These are phyloP conservation scores for Pomacea canaliculata DNA, from an alignment of 2,888 invertebrate genomes.

Conservation along the genomic window DNA sequence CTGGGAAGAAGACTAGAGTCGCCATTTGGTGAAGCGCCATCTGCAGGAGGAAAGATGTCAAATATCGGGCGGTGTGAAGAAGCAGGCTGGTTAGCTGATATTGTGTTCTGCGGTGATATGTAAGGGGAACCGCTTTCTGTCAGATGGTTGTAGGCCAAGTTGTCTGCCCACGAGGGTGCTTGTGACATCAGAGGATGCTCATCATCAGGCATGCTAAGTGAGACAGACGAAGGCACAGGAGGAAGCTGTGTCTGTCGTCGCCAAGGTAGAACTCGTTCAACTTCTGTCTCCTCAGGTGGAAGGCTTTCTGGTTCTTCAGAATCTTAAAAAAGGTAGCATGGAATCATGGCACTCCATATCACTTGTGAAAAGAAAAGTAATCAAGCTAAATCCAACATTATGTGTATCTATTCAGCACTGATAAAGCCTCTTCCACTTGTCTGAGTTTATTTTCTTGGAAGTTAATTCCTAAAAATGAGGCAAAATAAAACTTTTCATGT, in stretches of 20 bases:
- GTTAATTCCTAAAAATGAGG: too few relatives aligned
- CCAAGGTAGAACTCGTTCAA: constrained; percentile 93
- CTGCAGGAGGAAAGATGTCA: constrained; percentile 45
- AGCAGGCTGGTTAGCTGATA: constrained; percentile 40
- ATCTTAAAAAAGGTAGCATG: too few relatives aligned
- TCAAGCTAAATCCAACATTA: too few relatives aligned
- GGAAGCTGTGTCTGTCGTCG: constrained; percentile 40
- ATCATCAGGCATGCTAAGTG: constrained; percentile 52
- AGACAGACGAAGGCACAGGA: constrained; percentile 44
- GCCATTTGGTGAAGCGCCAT: constrained; percentile 19
- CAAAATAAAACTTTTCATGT: too few relatives aligned
- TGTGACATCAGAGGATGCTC: constrained; percentile 75
- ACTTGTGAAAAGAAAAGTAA: too few relatives aligned
- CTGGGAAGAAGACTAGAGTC: constrained; percentile 23
- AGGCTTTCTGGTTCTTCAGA: too few relatives aligned
- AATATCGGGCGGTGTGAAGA: constrained; percentile 46
- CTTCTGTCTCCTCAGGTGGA: constrained; percentile 78
- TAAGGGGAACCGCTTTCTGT: constrained; percentile 60
- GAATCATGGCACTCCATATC: too few relatives aligned
- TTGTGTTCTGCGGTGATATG: constrained; percentile 54
- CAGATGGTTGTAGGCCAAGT: constrained; percentile 84
- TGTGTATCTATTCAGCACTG: too few relatives aligned
- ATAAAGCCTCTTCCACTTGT: too few relatives aligned
- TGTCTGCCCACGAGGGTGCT: constrained; percentile 95
- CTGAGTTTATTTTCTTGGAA: too few relatives aligned